phyloP scores from a whole-genome alignment of 2,888 invertebrate species.

The Temnothorax rugatulus region DNA sequence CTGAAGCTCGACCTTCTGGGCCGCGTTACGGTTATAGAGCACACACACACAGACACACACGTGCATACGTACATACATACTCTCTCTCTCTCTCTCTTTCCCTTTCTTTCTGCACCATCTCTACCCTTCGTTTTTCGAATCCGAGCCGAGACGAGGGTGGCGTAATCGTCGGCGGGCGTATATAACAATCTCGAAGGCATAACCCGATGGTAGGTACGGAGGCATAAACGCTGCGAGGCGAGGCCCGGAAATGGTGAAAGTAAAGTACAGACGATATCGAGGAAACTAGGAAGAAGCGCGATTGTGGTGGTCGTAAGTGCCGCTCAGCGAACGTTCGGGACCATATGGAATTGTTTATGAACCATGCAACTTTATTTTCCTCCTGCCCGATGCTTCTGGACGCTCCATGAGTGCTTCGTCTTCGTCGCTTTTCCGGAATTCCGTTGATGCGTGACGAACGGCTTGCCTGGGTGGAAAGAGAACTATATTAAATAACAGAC shows the following conservation, averaged over 20 bases:
- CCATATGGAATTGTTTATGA: slow-evolving; percentile 79
- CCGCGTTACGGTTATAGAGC: slow-evolving; percentile 79
- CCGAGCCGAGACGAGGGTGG: slow-evolving; percentile 59
- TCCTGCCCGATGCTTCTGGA: slow-evolving; percentile 54
- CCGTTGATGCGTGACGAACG: slow-evolving; percentile 69
- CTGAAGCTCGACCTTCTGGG: slow-evolving; percentile 75
- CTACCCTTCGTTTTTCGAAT: slow-evolving; percentile 46
- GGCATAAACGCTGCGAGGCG: slow-evolving; percentile 73
- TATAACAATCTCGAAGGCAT: slow-evolving; percentile 77
- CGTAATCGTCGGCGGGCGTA: slow-evolving; percentile 75
- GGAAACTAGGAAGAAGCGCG: slow-evolving; percentile 74
- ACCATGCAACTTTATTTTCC: slow-evolving; percentile 76
- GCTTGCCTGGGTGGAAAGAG: slow-evolving; percentile 24
- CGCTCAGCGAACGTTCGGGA: slow-evolving; percentile 70
- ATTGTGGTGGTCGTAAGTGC: slow-evolving; percentile 71
- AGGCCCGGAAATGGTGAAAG: slow-evolving; percentile 79
- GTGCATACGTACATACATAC: no score
- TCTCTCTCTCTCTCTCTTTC: slow-evolving; percentile 39
- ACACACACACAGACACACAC: slow-evolving; percentile 9
- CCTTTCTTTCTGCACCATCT: slow-evolving; percentile 25
- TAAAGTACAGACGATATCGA: slow-evolving; percentile 74
- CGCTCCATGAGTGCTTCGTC: slow-evolving; percentile 57
- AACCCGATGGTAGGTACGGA: slow-evolving; percentile 73
- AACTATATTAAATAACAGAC: slow-evolving; percentile 28
- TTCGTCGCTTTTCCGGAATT: slow-evolving; percentile 59